A percentile compares a stretch with the other conserved stretches of the same genome.
phyloP scores from a whole-genome alignment of 2,113 vertebrate species.

The Scolopax mira region DNA sequence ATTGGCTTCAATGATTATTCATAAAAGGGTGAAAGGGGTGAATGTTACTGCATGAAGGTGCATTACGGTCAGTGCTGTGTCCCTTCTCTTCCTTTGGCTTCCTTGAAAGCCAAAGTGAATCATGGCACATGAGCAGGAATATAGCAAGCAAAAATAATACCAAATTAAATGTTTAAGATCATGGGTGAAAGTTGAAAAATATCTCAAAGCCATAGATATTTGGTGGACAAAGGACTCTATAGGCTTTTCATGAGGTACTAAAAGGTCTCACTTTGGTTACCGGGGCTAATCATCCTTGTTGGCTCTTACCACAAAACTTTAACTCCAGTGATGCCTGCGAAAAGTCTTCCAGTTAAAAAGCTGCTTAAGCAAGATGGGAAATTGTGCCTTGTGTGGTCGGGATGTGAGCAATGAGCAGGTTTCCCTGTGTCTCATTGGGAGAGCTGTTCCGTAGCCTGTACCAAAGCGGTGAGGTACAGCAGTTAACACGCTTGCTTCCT shows the following conservation, averaged over 20 bases:
- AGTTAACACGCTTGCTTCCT: not conserved
- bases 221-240: not conserved
- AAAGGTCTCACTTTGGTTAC: not conserved
- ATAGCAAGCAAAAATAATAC: not conserved
- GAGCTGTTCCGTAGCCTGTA: not conserved
- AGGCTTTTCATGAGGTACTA: not conserved
- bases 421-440: not conserved
- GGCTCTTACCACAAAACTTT: not conserved
- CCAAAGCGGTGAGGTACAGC: not conserved
- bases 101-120: not conserved
- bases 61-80: fast-evolving
- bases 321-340: not conserved
- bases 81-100: not conserved
- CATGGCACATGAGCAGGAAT: not conserved
- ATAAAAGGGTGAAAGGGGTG: not conserved
- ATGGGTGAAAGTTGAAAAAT: not conserved
- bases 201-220: not conserved
- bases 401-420: not conserved
- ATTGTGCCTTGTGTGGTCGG: not conserved
- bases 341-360: not conserved
- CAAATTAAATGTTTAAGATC: not conserved
- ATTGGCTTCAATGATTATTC: not conserved
- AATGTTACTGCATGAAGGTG: not conserved
- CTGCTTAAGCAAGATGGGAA: not conserved
- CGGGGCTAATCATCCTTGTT: not conserved